A percentile compares a stretch with the other conserved stretches of the same genome.
Evolutionary conservation across 2,113 vertebrate genomes (phyloP).

Genomic region (Ciconia boyciana): DNA sequence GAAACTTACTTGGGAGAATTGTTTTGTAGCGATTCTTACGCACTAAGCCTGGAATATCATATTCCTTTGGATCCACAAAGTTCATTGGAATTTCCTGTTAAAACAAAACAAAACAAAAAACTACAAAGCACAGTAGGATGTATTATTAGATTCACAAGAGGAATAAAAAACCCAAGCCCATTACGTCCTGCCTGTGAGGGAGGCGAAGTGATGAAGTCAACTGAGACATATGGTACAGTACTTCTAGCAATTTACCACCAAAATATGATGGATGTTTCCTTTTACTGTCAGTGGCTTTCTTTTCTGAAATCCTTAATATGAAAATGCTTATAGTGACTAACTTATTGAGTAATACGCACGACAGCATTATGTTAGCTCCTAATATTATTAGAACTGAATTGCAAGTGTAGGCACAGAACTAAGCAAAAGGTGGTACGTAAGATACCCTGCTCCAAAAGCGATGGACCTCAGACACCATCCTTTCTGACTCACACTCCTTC

Average conservation of each 20-base stretch:
- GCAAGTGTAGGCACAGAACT: slow-evolving; percentile 9
- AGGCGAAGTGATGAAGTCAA: slow-evolving; percentile 11
- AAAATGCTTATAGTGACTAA: slow-evolving; percentile 1
- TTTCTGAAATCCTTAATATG: slow-evolving; percentile 26
- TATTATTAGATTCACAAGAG: not conserved
- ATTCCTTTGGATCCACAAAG: slow-evolving; percentile 98
- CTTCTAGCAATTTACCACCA: not conserved
- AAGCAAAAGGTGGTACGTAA: not conserved
- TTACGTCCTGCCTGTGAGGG: not conserved
- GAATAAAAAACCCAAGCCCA: not conserved
- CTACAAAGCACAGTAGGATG: not conserved
- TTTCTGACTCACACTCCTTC: slow-evolving; percentile 10
- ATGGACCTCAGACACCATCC: not conserved
- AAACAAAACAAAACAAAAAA: not conserved
- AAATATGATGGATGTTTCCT: slow-evolving; percentile 37
- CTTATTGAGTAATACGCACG: not conserved
- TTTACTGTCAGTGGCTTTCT: slow-evolving; percentile 6
- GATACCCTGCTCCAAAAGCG: not conserved
- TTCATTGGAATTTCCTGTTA: slow-evolving; percentile 97
- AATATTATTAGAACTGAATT: slow-evolving; percentile 13
- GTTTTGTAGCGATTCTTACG: slow-evolving; percentile 99
- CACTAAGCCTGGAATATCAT: slow-evolving; percentile 94
- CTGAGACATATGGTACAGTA: not conserved
- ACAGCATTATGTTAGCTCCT: not conserved
- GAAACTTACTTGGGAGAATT: slow-evolving; percentile 94